Base-by-base conservation (phyloP, 2,113 vertebrate species). In the Hepsetus odoe region DNA sequence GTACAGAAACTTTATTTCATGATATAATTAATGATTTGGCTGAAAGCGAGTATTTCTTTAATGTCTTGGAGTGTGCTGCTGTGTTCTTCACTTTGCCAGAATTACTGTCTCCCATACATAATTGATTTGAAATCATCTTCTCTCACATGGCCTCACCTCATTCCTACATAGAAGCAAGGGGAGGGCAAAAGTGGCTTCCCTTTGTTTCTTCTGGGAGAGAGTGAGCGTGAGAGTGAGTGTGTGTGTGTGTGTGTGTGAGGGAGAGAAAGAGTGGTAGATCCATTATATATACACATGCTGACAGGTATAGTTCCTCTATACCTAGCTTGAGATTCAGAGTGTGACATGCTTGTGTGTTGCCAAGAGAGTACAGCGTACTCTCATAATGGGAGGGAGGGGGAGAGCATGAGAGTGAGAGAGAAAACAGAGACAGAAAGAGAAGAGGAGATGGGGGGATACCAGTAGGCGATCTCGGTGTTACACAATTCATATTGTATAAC, bases 401-500 rank as follows among this genome's bases (percentile, higher is more conserved):
- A 38, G 22, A 51, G 61, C 10, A 35, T 28, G 30, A 79, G 69
- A 44, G 58, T 30, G 24, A 35, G 46, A 40, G 33, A 72, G 46
- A 65, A 59, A 74, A 79, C 68, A 53, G 30, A 74, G 24, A 79
- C 68, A 76, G 74, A 78, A 62, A 26, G 20, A 65, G 66, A 77
- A 46, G 70, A 77, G 80, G 55, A 11, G 49, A 35, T 0, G 0
- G 44, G 66, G 55, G 44, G 26, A 40, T 40, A 75, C 46, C 35
- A 53, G 72, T 51, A 70, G 71, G 71, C 55, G 40, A 74, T 77
- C 66, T 80, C 62, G 67, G n/a, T 35, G 65, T 74, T 79, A 79
- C 65, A 62, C 76, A 74, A 82, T 69, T 30, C 20, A 16, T 65
- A 82, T 74, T 82, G 76, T 69, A 70, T 74, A 82, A 79, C 51